Conservation (phyloP, 2,888 invertebrate species). For the Eubasilissa splendida region DNA sequence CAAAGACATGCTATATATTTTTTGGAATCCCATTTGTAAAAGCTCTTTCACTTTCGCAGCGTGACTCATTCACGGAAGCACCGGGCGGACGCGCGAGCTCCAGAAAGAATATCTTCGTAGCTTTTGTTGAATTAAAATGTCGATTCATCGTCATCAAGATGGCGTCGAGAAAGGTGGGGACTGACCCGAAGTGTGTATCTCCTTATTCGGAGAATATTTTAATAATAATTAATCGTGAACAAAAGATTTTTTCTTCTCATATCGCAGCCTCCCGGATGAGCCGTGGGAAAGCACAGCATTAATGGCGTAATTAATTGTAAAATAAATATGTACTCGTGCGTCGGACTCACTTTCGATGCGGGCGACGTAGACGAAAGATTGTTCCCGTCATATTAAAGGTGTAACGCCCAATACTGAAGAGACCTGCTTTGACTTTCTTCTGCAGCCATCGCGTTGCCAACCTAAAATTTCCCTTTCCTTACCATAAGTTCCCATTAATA, state of each 20-base stretch:
- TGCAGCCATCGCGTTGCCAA: no score
- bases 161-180: conserved; percentile 17
- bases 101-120: conserved; percentile 9
- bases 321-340: conserved; percentile 1
- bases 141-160: conserved; percentile 41
- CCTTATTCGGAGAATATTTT: conserved; percentile 39
- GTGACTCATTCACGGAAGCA: conserved; percentile 2
- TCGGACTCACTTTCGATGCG: conserved; percentile 17
- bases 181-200: conserved; percentile 13
- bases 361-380: background rate
- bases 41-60: conserved; percentile 18
- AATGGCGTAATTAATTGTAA: background rate
- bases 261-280: conserved; percentile 25
- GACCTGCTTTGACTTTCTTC: no score
- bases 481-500: no score
- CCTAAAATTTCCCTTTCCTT: no score
- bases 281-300: conserved; percentile 17
- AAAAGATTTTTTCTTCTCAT: conserved; percentile 31
- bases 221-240: conserved; percentile 21
- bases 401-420: background rate
- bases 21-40: background rate
- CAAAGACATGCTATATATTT: background rate
- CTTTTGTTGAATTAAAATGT: conserved; percentile 25
- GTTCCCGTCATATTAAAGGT: conserved; percentile 17
- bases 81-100: conserved; percentile 10